Evolutionary conservation across 2,113 vertebrate species (phyloP).

Genomic region (Cariama cristata): DNA sequence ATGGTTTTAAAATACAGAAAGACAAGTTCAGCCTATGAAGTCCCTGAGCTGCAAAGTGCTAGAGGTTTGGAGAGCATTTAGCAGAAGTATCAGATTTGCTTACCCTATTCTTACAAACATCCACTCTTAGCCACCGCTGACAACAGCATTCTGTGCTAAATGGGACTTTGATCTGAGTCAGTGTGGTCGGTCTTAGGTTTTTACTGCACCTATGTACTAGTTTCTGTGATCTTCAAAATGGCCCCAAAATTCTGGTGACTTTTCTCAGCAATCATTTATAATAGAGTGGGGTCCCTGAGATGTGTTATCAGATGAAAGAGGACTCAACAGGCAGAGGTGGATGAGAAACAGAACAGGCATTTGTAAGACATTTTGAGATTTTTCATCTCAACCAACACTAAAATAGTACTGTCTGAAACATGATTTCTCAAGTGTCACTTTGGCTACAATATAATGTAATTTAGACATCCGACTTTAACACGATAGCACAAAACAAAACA

Average conservation of each 20-base stretch:
- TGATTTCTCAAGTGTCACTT: not conserved
- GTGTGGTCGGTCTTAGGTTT: rapidly evolving
- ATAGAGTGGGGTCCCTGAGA: not conserved
- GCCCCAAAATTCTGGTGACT: not conserved
- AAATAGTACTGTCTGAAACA: not conserved
- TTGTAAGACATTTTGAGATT: not conserved
- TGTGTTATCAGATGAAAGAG: not conserved
- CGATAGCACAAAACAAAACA: not conserved
- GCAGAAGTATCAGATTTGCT: not conserved
- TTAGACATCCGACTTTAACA: not conserved
- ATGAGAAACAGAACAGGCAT: not conserved
- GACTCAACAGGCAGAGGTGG: not conserved
- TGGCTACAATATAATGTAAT: not conserved
- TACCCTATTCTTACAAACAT: not conserved
- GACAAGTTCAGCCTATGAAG: not conserved
- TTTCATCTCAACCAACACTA: not conserved
- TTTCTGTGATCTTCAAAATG: not conserved
- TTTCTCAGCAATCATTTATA: not conserved
- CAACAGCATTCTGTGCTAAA: not conserved
- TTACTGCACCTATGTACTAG: not conserved
- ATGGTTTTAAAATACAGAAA: not conserved
- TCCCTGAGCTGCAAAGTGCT: not conserved
- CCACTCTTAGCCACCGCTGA: not conserved
- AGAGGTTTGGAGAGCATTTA: not conserved
- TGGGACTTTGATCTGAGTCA: not conserved